Evolutionary conservation across 2,797 vertebrate species (phyloP), one percentile per base, ranked within the genome.

Genomic region (Cyclura pinguis): DNA sequence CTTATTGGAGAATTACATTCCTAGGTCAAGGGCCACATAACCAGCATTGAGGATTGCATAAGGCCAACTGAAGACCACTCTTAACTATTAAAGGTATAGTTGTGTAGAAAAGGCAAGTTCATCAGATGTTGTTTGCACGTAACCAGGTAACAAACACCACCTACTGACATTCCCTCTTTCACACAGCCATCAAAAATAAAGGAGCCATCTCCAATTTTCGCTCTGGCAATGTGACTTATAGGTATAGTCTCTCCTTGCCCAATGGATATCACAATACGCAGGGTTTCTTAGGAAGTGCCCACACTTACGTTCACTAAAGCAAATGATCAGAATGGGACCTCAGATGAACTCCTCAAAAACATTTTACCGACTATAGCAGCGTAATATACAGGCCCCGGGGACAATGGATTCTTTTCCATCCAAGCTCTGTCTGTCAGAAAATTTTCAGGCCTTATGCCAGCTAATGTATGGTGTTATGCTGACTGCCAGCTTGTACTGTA

Each of bases 391-490:
- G 1, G 5, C 24, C 10, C 47, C 9, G 12, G 62, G 20, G 83
- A 92, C 6, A 84, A n/a, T 0, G 55, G 64, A 73, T 47, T 92
- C 35, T 81, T 95, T 94, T 95, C 59, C 47, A 72, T 95, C 59
- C 82, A 89, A 47, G 78, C 0, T 95, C 88, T 91, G 85, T 57
- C 85, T 93, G 77, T 59, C 93, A 95, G 76, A 4, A 32, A 18
- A 4, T n/a, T 91, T 88, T 76, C 88, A 84, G 81, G 90, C 88
- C 86, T 94, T 91, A 93, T 47, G 4, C 47, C 88, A 82, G 82
- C 82, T 95, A 95, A 93, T 76, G 27, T 92, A 90, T 89, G 82
- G 80, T 80, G 83, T 90, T 96, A 69, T n/a, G n/a, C 6, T 87
- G 85, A 84, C 82, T 92, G 90, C 86, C 87, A 93, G 57, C 32